These are phyloP conservation scores for Tamandua tetradactyla DNA, from an alignment of 2,797 vertebrate genomes.

Conservation along the genomic window DNA sequence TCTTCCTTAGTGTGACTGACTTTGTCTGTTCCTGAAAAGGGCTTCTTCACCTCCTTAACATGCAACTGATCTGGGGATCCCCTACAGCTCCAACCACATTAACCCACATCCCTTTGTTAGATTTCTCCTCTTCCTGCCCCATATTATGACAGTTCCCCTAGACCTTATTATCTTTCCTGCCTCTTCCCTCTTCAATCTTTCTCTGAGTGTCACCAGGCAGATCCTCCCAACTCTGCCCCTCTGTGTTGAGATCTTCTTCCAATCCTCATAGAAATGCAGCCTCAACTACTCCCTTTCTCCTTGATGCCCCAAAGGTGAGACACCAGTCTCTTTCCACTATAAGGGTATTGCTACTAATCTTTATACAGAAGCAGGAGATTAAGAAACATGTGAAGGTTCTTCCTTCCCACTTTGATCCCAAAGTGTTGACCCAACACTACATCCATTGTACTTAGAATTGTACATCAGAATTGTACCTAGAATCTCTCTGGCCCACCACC, in stretches of 20 bases:
- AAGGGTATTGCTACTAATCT: not conserved
- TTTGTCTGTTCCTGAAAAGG: not conserved
- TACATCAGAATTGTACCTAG: too few species aligned
- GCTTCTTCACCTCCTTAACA: not conserved
- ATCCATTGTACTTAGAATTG: too few species aligned
- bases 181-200: not conserved
- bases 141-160: not conserved
- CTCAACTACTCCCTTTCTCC: too few species aligned
- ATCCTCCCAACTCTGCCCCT: not conserved
- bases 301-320: not conserved
- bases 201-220: not conserved
- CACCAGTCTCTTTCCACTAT: not conserved
- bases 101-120: not conserved
- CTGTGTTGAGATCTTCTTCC: not conserved
- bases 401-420: not conserved
- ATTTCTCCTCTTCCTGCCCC: not conserved
- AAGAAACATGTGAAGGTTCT: not conserved
- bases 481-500: not conserved
- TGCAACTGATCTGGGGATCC: too few species aligned
- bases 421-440: too few species aligned
- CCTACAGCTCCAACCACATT: not conserved
- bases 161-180: not conserved
- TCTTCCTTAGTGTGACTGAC: too few species aligned
- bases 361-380: not conserved
- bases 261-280: not conserved